phyloP scores from a whole-genome alignment of 2,888 invertebrate genomes.

The Tuberolachnus salignus region DNA sequence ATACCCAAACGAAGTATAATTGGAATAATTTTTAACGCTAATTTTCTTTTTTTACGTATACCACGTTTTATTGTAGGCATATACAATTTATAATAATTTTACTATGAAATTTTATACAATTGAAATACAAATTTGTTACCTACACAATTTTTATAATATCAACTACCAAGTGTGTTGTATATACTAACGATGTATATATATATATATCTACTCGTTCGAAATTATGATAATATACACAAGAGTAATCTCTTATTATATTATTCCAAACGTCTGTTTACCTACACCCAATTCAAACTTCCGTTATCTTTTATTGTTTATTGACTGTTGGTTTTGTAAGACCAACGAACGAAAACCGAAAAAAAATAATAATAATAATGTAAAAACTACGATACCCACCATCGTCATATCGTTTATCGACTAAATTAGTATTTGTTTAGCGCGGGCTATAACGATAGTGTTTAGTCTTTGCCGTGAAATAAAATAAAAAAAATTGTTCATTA shows the following conservation, averaged over 20 bases:
- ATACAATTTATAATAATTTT: background rate
- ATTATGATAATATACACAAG: constrained; percentile 1
- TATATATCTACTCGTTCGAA: constrained; percentile 2
- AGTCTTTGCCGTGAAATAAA: too few species aligned
- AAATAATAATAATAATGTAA: background rate
- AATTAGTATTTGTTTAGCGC: too few species aligned
- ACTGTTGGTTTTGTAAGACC: constrained; percentile 16
- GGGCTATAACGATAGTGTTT: too few species aligned
- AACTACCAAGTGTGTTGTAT: too few species aligned
- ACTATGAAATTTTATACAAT: too few species aligned
- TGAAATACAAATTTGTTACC: background rate
- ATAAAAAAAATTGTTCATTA: too few species aligned
- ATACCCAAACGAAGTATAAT: background rate
- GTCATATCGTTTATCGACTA: too few species aligned
- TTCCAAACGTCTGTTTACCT: background rate
- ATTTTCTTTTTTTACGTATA: background rate
- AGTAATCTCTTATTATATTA: constrained; percentile 13
- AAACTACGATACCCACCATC: too few species aligned
- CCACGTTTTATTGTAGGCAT: too few species aligned
- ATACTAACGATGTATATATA: too few species aligned
- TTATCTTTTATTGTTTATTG: constrained; percentile 28
- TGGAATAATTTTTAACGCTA: background rate
- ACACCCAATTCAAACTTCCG: constrained; percentile 12
- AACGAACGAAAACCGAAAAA: constrained; percentile 16
- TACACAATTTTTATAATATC: background rate